Evolutionary conservation across 2,888 invertebrate genomes (phyloP).

Genomic region (Theretra japonica): DNA sequence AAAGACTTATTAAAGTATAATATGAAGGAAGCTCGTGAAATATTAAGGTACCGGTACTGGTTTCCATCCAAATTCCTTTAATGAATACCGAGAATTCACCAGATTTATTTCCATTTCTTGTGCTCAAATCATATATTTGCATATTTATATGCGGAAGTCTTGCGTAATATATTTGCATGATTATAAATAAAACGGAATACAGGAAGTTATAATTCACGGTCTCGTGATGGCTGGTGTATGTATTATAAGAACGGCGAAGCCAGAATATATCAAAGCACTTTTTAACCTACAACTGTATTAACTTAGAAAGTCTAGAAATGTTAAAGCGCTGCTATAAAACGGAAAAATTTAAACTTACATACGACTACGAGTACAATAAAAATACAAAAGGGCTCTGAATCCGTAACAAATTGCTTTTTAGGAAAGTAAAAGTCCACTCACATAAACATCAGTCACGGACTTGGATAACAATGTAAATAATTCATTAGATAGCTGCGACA

Average conservation of each 20-base stretch:
- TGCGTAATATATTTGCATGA: constrained; percentile 69
- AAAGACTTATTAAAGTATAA: constrained; percentile 4
- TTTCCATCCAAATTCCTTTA: constrained; percentile 36
- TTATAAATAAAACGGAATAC: constrained; percentile 69
- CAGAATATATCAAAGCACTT: constrained; percentile 6
- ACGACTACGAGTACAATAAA: background rate
- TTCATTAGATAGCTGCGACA: constrained; percentile 66
- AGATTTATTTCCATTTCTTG: constrained; percentile 69
- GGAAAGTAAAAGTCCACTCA: constrained; percentile 44
- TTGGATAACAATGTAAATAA: constrained; percentile 66
- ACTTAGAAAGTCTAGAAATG: background rate
- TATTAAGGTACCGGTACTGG: constrained; percentile 4
- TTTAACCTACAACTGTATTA: background rate
- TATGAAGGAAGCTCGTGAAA: background rate
- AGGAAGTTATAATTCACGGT: constrained; percentile 27
- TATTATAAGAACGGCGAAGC: constrained; percentile 39
- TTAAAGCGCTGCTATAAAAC: constrained; percentile 20
- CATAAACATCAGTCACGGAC: constrained; percentile 59
- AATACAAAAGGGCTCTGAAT: constrained; percentile 11
- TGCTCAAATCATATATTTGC: constrained; percentile 67
- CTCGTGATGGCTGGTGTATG: constrained; percentile 57
- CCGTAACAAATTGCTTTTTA: constrained; percentile 28
- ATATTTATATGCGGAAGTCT: constrained; percentile 68
- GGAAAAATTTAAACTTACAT: constrained; percentile 22
- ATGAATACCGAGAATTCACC: constrained; percentile 52